A percentile compares a stretch with the other conserved stretches of the same genome.
Evolutionary conservation across 2,113 vertebrate genomes (phyloP).

Genomic region (Melospiza melodia): DNA sequence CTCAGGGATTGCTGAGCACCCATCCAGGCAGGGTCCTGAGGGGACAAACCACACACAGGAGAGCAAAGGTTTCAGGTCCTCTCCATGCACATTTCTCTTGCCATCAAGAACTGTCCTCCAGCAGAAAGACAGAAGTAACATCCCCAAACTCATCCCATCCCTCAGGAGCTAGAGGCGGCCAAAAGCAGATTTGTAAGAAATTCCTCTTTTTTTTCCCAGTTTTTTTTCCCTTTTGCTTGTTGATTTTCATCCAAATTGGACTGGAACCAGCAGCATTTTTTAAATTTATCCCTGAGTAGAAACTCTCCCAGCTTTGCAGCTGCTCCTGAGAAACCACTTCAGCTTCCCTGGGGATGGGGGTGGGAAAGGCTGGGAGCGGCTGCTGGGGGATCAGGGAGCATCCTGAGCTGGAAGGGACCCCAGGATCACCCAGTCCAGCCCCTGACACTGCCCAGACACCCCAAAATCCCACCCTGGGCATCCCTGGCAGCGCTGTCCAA

Average conservation of each 20-base stretch:
- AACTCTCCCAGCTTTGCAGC: constrained; percentile 29
- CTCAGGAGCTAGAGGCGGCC: not conserved
- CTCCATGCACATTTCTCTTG: not conserved
- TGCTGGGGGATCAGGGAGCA: not conserved
- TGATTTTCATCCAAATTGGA: constrained; percentile 26
- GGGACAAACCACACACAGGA: not conserved
- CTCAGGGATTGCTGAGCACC: not conserved
- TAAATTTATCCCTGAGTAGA: not conserved
- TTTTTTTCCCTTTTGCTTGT: not conserved
- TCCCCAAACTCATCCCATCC: not conserved
- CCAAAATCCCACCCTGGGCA: not conserved
- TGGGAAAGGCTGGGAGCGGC: not conserved
- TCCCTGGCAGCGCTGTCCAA: not conserved
- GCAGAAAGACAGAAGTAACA: not conserved
- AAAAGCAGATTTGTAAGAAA: constrained; percentile 21
- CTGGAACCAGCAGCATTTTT: not conserved
- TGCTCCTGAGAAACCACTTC: not conserved
- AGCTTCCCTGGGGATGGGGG: not conserved
- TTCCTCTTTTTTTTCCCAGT: not conserved
- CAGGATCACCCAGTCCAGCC: not conserved
- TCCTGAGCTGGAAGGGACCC: not conserved
- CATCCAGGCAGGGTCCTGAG: not conserved
- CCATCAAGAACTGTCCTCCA: not conserved
- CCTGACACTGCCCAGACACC: not conserved
- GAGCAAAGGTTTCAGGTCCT: not conserved